These are phyloP conservation scores for Thermophis baileyi DNA, from an alignment of 2,113 vertebrate genomes.

Conservation along the genomic window DNA sequence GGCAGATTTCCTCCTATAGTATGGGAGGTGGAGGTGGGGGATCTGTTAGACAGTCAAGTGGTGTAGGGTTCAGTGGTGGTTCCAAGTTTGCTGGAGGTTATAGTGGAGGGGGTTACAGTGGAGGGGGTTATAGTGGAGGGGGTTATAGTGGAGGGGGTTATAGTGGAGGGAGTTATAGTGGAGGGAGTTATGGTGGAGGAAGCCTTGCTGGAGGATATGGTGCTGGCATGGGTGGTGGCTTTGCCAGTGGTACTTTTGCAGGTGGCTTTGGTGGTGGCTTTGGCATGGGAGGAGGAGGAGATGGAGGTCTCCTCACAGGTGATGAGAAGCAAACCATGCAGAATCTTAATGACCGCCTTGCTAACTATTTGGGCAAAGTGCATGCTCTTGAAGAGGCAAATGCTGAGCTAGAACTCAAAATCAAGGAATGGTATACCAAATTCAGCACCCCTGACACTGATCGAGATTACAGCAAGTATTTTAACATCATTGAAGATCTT, in stretches of 20 bases:
- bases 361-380: slow-evolving; percentile 76
- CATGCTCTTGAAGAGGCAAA: slow-evolving; percentile 76
- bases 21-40: slow-evolving; percentile 34
- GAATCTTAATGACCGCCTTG: slow-evolving; percentile 81
- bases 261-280: slow-evolving; percentile 4
- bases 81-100: neutral
- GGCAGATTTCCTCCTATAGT: slow-evolving; percentile 29
- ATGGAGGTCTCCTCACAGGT: slow-evolving; percentile 51
- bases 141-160: slow-evolving; percentile 14
- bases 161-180: neutral
- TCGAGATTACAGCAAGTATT: slow-evolving; percentile 57
- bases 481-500: slow-evolving; percentile 57
- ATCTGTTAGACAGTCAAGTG: slow-evolving; percentile 25
- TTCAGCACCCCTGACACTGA: slow-evolving; percentile 50
- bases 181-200: slow-evolving; percentile 12
- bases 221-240: neutral
- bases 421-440: slow-evolving; percentile 66
- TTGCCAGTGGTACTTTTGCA: slow-evolving; percentile 13
- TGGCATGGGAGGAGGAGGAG: slow-evolving; percentile 31
- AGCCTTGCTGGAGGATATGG: slow-evolving; percentile 20
- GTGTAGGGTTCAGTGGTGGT: slow-evolving; percentile 7
- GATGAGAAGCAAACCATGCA: slow-evolving; percentile 80
- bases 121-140: neutral
- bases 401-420: slow-evolving; percentile 66
- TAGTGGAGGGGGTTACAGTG: slow-evolving; percentile 20